Conservation (phyloP, 2,888 invertebrate species). For the Nemotelus pantherinus region DNA sequence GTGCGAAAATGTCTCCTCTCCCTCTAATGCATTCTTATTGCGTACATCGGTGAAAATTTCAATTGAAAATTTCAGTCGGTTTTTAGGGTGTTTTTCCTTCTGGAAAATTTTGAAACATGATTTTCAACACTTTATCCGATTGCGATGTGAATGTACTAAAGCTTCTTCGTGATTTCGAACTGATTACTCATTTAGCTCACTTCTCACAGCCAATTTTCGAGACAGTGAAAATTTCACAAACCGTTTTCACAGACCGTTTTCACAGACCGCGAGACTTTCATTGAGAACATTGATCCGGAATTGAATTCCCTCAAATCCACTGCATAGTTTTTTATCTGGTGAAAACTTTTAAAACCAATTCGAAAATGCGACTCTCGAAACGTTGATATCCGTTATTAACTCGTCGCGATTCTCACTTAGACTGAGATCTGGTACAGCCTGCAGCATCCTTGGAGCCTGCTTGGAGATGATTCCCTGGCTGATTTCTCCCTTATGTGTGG, state of each 20-base stretch:
- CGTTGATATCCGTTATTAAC: constrained; percentile 10
- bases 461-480: not conserved
- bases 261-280: no score
- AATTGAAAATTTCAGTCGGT: constrained; percentile 1
- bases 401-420: constrained; percentile 30
- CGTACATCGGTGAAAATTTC: constrained; percentile 28
- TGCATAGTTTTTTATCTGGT: no score
- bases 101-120: not conserved
- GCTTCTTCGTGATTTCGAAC: not conserved
- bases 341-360: no score
- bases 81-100: not conserved
- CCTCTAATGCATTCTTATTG: constrained; percentile 12
- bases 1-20: constrained; percentile 49
- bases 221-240: not conserved
- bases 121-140: not conserved
- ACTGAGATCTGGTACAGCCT: constrained; percentile 40
- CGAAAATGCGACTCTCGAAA: no score
- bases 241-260: no score
- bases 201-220: not conserved
- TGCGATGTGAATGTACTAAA: not conserved
- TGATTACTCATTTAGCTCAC: not conserved
- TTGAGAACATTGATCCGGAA: no score
- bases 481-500: constrained; percentile 27
- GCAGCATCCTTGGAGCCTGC: constrained; percentile 38
- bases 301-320: no score